Percentiles rank a stretch among this genome's conserved stretches.
Conservation (phyloP, 2,113 vertebrate species). For the Onychorhynchus coronatus region DNA sequence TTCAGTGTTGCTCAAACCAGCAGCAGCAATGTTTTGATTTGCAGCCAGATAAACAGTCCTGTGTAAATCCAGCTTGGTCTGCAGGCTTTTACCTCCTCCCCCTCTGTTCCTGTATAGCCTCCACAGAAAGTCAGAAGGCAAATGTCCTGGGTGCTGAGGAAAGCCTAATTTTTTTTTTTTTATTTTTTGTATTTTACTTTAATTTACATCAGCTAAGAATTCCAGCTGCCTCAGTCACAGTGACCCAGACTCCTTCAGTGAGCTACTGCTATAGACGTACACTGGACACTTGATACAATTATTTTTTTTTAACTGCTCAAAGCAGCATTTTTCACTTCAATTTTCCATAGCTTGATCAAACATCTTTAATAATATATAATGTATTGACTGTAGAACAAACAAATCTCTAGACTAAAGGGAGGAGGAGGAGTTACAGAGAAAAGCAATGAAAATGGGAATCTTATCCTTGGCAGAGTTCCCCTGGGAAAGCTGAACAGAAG, state of each 20-base stretch:
- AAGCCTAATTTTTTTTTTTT: not conserved
- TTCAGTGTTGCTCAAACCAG: not conserved
- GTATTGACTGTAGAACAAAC: not conserved
- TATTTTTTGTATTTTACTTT: not conserved
- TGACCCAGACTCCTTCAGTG: not conserved
- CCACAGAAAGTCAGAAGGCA: not conserved
- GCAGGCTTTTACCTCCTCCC: not conserved
- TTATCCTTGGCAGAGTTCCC: constrained; percentile 42
- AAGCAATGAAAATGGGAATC: constrained; percentile 30
- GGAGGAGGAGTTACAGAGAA: not conserved
- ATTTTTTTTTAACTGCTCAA: not conserved
- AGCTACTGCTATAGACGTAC: not conserved
- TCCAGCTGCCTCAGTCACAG: not conserved
- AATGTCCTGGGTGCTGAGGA: not conserved
- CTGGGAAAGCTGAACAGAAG: constrained; percentile 58
- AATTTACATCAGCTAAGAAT: not conserved
- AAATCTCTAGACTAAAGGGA: not conserved
- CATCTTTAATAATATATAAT: not conserved
- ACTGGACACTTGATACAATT: not conserved
- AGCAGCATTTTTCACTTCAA: not conserved
- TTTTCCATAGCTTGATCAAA: not conserved
- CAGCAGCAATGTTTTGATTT: not conserved
- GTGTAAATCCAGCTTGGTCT: not conserved
- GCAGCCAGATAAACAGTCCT: not conserved
- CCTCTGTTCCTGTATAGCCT: not conserved